These are phyloP conservation scores for Tetanocera ferruginea DNA, from an alignment of 2,888 invertebrate genomes.

Conservation along the genomic window DNA sequence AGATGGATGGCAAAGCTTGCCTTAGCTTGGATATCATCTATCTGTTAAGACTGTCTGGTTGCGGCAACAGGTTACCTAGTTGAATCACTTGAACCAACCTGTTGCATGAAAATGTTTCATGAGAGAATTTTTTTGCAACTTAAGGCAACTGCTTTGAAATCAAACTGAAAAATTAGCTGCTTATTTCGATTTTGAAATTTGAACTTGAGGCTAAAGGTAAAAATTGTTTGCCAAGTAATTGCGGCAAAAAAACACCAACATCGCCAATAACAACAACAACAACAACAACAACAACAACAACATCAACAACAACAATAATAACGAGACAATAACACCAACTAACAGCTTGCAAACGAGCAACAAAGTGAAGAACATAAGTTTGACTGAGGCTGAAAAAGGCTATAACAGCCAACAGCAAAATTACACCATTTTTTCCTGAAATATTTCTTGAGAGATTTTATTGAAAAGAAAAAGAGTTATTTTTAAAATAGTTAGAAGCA, in stretches of 20 bases:
- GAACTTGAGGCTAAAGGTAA: conserved; percentile 70
- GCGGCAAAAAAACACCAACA: conserved; percentile 48
- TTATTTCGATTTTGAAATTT: conserved; percentile 67
- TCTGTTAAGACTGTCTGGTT: conserved; percentile 59
- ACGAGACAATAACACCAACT: conserved; percentile 22
- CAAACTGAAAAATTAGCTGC: conserved; percentile 43
- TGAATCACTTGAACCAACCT: conserved; percentile 54
- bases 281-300: conserved; percentile 32
- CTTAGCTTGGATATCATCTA: conserved; percentile 33
- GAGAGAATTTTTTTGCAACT: background rate
- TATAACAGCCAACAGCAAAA: conserved; percentile 51
- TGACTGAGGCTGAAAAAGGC: conserved; percentile 25
- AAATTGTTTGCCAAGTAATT: conserved; percentile 69
- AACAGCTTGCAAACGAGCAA: background rate
- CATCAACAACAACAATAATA: conserved; percentile 20
- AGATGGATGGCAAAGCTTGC: background rate
- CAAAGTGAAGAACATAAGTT: background rate
- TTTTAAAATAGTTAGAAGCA: conserved; percentile 12
- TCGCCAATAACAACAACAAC: conserved; percentile 36
- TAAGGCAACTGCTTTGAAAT: background rate
- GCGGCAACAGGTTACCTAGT: conserved; percentile 18
- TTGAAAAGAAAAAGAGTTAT: background rate
- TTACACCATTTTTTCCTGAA: conserved; percentile 48
- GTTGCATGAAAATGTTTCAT: conserved; percentile 18
- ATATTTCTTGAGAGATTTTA: conserved; percentile 6